phyloP scores from a whole-genome alignment of 2,888 invertebrate species.

The Actias luna region DNA sequence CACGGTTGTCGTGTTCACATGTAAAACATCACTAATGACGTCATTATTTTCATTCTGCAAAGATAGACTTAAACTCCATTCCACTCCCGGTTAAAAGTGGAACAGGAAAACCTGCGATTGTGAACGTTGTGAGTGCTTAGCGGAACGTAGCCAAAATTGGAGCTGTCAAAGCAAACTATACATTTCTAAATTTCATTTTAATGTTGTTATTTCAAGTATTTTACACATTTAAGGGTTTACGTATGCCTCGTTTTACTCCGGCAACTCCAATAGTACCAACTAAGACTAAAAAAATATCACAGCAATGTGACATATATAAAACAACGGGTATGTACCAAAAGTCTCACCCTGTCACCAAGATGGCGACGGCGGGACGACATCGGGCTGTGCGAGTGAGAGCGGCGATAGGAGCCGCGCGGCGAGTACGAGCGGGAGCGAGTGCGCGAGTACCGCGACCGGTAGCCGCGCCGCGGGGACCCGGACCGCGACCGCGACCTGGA shows the following conservation, averaged over 20 bases:
- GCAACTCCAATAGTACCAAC: background rate
- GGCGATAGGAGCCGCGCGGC: conserved; percentile 82
- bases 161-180: background rate
- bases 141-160: too few relatives aligned
- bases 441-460: conserved; percentile 83
- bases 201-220: background rate
- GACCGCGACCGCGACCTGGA: conserved; percentile 82
- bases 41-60: too few relatives aligned
- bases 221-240: background rate
- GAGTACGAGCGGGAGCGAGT: conserved; percentile 85
- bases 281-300: conserved; percentile 11
- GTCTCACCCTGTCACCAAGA: conserved; percentile 86
- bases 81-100: too few relatives aligned
- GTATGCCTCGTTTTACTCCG: background rate
- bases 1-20: too few relatives aligned
- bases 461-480: conserved; percentile 76
- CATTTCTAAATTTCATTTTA: background rate
- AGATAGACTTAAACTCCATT: too few relatives aligned
- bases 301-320: conserved; percentile 16
- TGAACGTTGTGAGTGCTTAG: too few relatives aligned
- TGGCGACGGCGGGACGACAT: conserved; percentile 91
- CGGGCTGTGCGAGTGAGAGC: conserved; percentile 88
- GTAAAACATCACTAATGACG: too few relatives aligned
- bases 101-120: too few relatives aligned
- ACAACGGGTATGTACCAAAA: conserved; percentile 20